phyloP scores from a whole-genome alignment of 2,888 invertebrate genomes.

The Lathronympha strigana region DNA sequence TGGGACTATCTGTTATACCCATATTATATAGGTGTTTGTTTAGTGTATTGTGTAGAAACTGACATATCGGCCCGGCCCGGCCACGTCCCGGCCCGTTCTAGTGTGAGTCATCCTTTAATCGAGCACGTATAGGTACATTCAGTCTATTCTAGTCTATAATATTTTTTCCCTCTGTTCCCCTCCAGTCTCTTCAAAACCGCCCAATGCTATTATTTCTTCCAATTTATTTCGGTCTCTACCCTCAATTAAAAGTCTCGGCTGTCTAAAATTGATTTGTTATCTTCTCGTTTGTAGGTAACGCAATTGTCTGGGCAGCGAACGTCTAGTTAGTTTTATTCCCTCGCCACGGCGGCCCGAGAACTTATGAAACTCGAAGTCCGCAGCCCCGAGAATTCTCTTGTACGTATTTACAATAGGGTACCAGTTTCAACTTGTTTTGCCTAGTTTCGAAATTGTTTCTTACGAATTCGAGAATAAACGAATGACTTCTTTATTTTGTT shows the following conservation, averaged over 20 bases:
- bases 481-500: conserved; percentile 26
- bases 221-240: conserved; percentile 50
- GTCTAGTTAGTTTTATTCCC: conserved; percentile 53
- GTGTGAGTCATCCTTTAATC: no score
- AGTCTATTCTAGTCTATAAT: not conserved
- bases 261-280: conserved; percentile 66
- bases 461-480: conserved; percentile 16
- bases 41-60: no score
- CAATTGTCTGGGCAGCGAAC: conserved; percentile 63
- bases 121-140: no score
- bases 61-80: no score
- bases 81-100: no score
- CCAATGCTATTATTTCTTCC: conserved; percentile 63
- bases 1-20: no score
- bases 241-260: conserved; percentile 59
- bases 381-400: conserved; percentile 30
- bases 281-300: conserved; percentile 60
- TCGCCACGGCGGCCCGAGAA: conserved; percentile 27
- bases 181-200: conserved; percentile 49
- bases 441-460: conserved; percentile 37
- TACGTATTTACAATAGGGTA: conserved; percentile 34
- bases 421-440: conserved; percentile 39
- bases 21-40: no score
- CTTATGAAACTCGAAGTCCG: conserved; percentile 43
- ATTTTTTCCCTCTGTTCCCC: not conserved